Conservation (phyloP, 2,888 invertebrate species). For the Cyrtodaria siliqua region DNA sequence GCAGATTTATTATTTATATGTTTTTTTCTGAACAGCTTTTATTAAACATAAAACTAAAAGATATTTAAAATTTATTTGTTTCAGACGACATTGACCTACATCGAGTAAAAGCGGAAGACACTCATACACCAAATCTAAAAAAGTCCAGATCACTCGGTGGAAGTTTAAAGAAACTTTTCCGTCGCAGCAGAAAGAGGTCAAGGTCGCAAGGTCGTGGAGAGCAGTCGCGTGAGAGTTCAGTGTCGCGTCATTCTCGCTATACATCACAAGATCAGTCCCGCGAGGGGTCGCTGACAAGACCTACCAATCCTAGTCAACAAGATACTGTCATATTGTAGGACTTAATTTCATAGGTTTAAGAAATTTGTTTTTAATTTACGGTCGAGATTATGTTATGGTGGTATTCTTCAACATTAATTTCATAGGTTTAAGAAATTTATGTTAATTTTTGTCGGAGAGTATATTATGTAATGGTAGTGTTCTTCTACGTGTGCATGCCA, state of each 20-base stretch:
- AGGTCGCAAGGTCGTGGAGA: conserved; percentile 72
- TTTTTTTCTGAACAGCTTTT: not conserved
- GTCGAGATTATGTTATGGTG: too few species aligned
- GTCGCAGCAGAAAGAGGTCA: conserved; percentile 76
- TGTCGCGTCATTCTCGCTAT: conserved; percentile 75
- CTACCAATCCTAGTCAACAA: conserved; percentile 45
- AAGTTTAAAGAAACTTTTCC: conserved; percentile 81
- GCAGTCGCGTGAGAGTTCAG: conserved; percentile 80
- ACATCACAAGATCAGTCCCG: conserved; percentile 75
- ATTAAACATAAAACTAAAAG: too few species aligned
- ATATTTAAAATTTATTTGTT: conserved; percentile 33
- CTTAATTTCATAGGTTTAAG: not conserved
- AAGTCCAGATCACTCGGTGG: conserved; percentile 82
- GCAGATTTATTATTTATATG: too few species aligned
- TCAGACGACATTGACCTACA: conserved; percentile 81
- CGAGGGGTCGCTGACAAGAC: conserved; percentile 76
- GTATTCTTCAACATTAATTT: too few species aligned
- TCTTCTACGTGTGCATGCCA: too few species aligned
- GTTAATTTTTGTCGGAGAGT: too few species aligned
- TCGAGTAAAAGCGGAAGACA: conserved; percentile 59
- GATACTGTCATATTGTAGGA: conserved; percentile 64
- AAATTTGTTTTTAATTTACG: too few species aligned
- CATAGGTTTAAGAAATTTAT: too few species aligned
- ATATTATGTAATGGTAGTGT: too few species aligned
- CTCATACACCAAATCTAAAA: conserved; percentile 76